Conservation (phyloP, 2,113 vertebrate genomes). For the Brachypteracias leptosomus region DNA sequence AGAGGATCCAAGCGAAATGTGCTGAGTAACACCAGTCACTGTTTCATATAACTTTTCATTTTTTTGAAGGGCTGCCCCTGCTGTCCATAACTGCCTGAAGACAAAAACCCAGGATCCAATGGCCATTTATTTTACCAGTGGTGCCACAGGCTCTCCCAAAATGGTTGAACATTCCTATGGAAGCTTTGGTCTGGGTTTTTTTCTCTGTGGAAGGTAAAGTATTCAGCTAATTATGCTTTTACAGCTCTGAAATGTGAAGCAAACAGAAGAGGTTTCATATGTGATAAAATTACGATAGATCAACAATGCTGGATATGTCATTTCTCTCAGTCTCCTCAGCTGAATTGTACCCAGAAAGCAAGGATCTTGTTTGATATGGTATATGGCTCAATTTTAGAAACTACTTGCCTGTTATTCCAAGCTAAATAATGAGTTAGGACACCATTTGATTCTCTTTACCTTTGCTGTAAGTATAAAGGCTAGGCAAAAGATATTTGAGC, state of each 20-base stretch:
- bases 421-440: background rate
- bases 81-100: conserved; percentile 68
- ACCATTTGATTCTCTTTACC: background rate
- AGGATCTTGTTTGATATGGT: background rate
- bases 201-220: conserved; percentile 72
- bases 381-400: background rate
- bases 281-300: background rate
- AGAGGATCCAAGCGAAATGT: background rate
- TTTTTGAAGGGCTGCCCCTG: conserved; percentile 62
- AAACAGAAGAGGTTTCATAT: background rate
- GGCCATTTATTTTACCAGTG: conserved; percentile 82
- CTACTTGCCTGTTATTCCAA: background rate
- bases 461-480: background rate
- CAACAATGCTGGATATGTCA: accelerated
- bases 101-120: conserved; percentile 76
- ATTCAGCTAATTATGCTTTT: background rate
- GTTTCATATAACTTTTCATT: background rate
- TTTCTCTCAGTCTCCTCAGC: background rate
- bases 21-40: background rate
- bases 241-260: background rate
- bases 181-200: conserved; percentile 73
- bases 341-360: background rate
- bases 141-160: conserved; percentile 78
- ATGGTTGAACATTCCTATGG: conserved; percentile 80
- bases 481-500: background rate